phyloP scores from a whole-genome alignment of 2,113 vertebrate species.

The Semnornis frantzii region DNA sequence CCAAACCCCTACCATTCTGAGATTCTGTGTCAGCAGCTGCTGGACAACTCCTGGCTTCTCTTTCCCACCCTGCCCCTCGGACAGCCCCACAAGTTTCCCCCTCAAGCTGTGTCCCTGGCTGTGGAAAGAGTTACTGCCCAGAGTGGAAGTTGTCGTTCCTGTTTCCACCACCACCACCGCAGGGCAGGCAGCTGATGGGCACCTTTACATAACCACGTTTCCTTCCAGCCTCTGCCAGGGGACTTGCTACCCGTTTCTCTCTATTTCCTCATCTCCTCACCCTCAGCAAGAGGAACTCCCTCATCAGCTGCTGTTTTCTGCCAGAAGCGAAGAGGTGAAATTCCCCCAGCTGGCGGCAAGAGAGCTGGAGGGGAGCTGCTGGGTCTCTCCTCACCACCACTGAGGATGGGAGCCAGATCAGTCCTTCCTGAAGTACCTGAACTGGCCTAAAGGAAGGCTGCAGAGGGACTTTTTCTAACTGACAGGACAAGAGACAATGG shows the following conservation, averaged over 20 bases:
- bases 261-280: not conserved
- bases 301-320: not conserved
- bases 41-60: rapidly evolving
- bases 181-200: not conserved
- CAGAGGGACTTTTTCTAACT: no score
- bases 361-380: not conserved
- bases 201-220: not conserved
- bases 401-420: rapidly evolving
- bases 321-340: not conserved
- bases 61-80: not conserved
- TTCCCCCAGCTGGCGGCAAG: not conserved
- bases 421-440: no score
- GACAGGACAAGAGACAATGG: no score
- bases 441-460: no score
- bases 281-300: not conserved
- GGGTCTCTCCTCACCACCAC: not conserved
- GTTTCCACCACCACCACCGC: not conserved
- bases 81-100: not conserved
- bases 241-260: not conserved
- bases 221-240: not conserved
- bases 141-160: not conserved
- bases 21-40: not conserved
- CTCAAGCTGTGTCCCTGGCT: not conserved
- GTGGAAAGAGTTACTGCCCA: not conserved
- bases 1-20: no score